These are phyloP conservation scores for Stegostoma tigrinum DNA, from an alignment of 2,113 vertebrate genomes.

Conservation along the genomic window DNA sequence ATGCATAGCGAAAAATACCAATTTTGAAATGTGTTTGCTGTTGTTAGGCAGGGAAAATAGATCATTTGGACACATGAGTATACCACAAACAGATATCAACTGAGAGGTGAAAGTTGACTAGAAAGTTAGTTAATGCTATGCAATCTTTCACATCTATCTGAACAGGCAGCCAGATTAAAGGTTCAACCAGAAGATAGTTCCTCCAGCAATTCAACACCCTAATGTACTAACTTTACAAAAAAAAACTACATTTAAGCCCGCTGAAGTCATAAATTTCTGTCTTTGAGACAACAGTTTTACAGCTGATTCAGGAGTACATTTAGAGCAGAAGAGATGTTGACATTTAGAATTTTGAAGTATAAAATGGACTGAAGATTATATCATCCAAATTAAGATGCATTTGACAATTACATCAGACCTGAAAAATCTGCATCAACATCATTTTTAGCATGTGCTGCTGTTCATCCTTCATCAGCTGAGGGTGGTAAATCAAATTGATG, in stretches of 20 bases:
- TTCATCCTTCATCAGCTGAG: background rate
- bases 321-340: background rate
- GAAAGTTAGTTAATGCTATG: background rate
- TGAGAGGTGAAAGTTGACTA: background rate
- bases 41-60: background rate
- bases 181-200: background rate
- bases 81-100: background rate
- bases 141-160: background rate
- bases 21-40: background rate
- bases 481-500: background rate
- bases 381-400: background rate
- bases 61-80: background rate
- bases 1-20: background rate
- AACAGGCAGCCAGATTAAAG: background rate
- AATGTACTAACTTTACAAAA: background rate
- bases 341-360: background rate
- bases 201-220: background rate
- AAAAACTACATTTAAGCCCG: background rate
- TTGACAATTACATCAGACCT: background rate
- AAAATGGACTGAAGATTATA: background rate
- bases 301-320: background rate
- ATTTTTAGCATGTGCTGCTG: background rate
- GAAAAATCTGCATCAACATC: background rate
- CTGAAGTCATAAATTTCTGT: background rate
- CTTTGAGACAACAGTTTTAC: background rate